phyloP scores from a whole-genome alignment of 2,797 vertebrate genomes.

The Fringilla coelebs region DNA sequence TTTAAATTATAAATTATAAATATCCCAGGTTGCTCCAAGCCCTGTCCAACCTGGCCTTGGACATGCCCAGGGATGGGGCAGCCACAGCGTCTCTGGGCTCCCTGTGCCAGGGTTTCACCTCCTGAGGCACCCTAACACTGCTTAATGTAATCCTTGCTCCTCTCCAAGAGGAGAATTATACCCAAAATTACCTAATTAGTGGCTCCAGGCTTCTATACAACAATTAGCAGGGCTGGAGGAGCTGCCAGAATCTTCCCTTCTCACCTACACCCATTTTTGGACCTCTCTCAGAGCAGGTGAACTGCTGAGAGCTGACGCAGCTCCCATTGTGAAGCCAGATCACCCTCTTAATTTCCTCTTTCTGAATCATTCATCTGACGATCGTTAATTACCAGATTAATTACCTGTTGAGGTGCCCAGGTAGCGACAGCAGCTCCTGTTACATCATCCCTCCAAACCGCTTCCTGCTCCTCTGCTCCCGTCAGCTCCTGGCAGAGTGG shows the following conservation, averaged over 20 bases:
- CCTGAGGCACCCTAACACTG: background rate
- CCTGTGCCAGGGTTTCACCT: accelerated
- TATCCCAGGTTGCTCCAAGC: background rate
- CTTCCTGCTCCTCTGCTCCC: background rate
- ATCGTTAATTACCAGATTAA: background rate
- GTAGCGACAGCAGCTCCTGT: background rate
- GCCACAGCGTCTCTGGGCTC: accelerated
- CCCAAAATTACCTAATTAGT: background rate
- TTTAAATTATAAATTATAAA: accelerated
- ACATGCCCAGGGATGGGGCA: background rate
- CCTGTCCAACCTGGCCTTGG: accelerated
- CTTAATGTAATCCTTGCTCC: background rate
- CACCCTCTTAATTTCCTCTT: background rate
- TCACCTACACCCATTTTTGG: background rate
- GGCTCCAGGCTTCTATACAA: background rate
- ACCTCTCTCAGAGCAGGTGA: background rate
- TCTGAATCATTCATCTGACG: background rate
- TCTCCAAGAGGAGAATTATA: background rate
- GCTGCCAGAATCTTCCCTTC: background rate
- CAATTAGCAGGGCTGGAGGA: background rate
- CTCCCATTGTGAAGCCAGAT: background rate
- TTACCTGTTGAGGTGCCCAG: background rate
- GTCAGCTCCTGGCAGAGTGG: background rate
- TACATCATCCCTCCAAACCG: background rate
- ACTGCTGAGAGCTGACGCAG: background rate